Conservation (phyloP, 1,140 invertebrate species). For the Bombus difficillimus region DNA sequence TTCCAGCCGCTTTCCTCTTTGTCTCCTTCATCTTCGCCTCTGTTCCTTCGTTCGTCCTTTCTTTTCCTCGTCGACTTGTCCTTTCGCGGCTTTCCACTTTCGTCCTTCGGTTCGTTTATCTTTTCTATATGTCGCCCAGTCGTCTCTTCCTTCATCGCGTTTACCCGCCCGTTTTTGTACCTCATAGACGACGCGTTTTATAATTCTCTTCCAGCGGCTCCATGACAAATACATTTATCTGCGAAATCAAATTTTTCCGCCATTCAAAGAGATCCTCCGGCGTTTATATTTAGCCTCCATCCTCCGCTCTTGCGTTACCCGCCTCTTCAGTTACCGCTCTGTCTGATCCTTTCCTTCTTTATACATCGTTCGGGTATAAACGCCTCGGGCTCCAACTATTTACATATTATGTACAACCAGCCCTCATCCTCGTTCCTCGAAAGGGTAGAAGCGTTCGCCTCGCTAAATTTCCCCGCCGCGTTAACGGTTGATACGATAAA, state of each 20-base stretch:
- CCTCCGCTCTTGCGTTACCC: background rate
- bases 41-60: constrained; percentile 9
- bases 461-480: constrained; percentile 22
- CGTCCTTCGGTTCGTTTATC: constrained; percentile 36
- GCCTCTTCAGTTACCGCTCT: background rate
- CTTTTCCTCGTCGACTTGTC: constrained; percentile 37
- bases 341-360: constrained; percentile 34
- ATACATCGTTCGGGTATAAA: constrained; percentile 12
- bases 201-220: background rate
- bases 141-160: background rate
- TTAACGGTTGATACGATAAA: constrained; percentile 5
- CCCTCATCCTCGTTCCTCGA: background rate
- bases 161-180: background rate
- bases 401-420: constrained; percentile 20
- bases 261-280: constrained; percentile 31
- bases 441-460: background rate
- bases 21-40: constrained; percentile 61
- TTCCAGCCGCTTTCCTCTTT: constrained; percentile 65
- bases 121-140: background rate
- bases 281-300: background rate
- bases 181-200: background rate
- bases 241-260: constrained; percentile 50
- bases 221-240: constrained; percentile 36
- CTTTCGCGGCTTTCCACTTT: constrained; percentile 51
- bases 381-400: constrained; percentile 40